Evolutionary conservation across 2,113 vertebrate genomes (phyloP).

Genomic region (Neopipo cinnamomea): DNA sequence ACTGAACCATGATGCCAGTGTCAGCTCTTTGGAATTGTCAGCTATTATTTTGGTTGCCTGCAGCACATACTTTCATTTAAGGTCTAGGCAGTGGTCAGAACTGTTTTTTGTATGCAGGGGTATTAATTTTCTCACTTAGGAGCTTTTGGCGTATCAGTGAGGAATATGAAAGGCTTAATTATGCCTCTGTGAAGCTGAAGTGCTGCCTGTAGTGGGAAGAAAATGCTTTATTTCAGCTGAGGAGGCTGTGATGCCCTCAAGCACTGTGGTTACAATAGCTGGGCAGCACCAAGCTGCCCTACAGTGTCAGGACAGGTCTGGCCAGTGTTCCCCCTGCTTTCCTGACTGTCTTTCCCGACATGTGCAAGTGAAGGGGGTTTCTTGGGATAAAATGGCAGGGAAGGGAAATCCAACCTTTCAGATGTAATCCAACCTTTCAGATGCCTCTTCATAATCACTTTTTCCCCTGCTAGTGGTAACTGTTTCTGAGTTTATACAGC

Average conservation of each 20-base stretch:
- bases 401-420: neutral
- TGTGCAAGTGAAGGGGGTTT: neutral
- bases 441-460: neutral
- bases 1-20: neutral
- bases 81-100: neutral
- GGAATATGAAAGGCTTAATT: neutral
- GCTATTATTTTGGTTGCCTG: neutral
- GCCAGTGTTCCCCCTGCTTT: fast-evolving
- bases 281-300: neutral
- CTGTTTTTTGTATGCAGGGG: neutral
- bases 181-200: neutral
- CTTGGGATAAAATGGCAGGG: neutral
- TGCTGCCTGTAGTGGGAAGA: neutral
- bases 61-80: neutral
- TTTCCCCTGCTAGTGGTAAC: neutral
- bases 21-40: neutral
- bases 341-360: fast-evolving
- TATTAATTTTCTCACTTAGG: neutral
- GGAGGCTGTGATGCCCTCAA: neutral
- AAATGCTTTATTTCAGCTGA: neutral
- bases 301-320: neutral
- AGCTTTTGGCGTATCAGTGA: neutral
- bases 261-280: neutral
- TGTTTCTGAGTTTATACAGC: neutral
- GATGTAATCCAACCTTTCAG: neutral